These are phyloP conservation scores for Trichechus manatus DNA, from an alignment of 2,113 vertebrate genomes.

Conservation along the genomic window DNA sequence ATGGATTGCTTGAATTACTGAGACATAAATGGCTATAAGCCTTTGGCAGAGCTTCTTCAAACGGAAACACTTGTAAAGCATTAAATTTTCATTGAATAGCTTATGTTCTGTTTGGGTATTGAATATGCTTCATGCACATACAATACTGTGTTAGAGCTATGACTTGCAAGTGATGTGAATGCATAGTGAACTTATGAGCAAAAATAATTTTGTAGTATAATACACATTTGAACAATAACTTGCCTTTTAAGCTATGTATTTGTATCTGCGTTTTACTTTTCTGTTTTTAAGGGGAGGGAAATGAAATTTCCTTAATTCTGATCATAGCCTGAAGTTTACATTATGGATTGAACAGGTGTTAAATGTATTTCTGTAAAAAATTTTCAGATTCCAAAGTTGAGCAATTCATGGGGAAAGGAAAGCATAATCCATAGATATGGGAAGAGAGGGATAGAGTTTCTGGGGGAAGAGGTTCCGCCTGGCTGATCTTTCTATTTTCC, in stretches of 20 bases:
- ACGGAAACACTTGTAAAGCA: neutral
- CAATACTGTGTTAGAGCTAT: neutral
- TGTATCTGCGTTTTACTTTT: neutral
- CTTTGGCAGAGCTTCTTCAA: neutral
- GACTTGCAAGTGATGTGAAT: neutral
- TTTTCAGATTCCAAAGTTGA: neutral
- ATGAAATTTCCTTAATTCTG: neutral
- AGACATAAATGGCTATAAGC: neutral
- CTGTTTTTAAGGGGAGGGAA: neutral
- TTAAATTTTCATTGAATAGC: neutral
- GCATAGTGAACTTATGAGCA: neutral
- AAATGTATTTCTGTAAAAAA: neutral
- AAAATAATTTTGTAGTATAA: neutral
- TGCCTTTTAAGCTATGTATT: neutral
- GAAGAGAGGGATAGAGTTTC: neutral
- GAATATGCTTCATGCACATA: neutral
- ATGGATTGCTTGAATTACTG: neutral
- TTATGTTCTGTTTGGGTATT: neutral
- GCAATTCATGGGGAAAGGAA: neutral
- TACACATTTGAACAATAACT: neutral
- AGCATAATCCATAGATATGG: neutral
- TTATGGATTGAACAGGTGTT: neutral
- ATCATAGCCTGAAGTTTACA: neutral
- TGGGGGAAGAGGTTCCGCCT: neutral
- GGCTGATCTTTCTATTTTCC: neutral